Conservation (phyloP, 2,797 vertebrate species). For the Chiroxiphia lanceolata region DNA sequence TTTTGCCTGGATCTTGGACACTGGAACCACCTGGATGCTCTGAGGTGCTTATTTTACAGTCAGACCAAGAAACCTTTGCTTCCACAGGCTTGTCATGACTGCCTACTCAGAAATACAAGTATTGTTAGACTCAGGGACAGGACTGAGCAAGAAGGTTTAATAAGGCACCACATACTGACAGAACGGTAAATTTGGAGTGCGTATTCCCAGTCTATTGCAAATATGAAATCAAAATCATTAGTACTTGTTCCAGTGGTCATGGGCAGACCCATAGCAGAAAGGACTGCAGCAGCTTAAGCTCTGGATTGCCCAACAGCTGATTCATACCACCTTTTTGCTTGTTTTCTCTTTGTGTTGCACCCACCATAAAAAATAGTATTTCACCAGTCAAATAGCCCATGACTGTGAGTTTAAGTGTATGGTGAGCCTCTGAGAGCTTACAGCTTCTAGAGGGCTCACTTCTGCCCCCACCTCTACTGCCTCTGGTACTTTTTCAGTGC, state of each 20-base stretch:
- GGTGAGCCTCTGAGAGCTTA: not conserved
- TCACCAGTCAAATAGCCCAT: not conserved
- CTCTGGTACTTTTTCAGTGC: not conserved
- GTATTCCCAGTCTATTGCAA: not conserved
- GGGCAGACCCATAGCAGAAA: not conserved
- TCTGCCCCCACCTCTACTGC: not conserved
- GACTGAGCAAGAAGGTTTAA: not conserved
- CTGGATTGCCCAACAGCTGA: not conserved
- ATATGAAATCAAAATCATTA: not conserved
- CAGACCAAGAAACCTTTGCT: not conserved
- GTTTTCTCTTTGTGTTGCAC: not conserved
- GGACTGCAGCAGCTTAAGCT: not conserved
- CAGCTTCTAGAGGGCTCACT: not conserved
- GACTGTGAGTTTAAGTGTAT: not conserved
- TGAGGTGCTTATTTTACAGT: not conserved
- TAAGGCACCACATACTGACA: rapidly evolving
- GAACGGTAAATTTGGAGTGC: not conserved
- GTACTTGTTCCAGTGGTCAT: not conserved
- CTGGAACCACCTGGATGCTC: not conserved
- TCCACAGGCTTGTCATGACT: not conserved
- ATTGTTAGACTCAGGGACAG: not conserved
- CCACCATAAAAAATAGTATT: not conserved
- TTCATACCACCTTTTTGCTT: not conserved
- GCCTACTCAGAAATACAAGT: not conserved
- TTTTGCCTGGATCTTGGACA: not conserved